Conservation (phyloP, 2,797 vertebrate genomes). For the Phoebastria nigripes region DNA sequence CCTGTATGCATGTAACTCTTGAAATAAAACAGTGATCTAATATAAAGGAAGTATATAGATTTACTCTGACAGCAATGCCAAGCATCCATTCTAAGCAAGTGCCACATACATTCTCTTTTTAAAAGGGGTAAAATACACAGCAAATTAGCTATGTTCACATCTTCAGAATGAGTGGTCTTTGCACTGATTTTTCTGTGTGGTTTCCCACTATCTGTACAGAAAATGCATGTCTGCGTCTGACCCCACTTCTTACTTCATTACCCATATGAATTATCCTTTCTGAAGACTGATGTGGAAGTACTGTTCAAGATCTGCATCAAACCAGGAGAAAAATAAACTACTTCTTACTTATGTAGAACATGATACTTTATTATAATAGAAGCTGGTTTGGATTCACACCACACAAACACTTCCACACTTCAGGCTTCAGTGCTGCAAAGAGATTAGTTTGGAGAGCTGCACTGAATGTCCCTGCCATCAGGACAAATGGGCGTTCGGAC, state of each 20-base stretch:
- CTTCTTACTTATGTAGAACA: not conserved
- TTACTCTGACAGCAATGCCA: slow-evolving; percentile 28
- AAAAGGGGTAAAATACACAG: not conserved
- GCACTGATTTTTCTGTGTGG: not conserved
- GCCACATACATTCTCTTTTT: not conserved
- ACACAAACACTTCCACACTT: not conserved
- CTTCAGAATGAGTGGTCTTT: not conserved
- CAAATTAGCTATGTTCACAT: not conserved
- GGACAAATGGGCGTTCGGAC: not conserved
- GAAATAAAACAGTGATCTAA: slow-evolving; percentile 57
- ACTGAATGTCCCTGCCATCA: not conserved
- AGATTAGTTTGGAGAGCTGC: not conserved
- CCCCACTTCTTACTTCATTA: not conserved
- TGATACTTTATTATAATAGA: not conserved
- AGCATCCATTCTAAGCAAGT: not conserved
- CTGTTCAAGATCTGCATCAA: not conserved
- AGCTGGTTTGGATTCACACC: not conserved
- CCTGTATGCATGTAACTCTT: slow-evolving; percentile 21
- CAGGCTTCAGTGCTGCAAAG: not conserved
- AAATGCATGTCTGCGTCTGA: not conserved
- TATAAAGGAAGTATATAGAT: slow-evolving; percentile 37
- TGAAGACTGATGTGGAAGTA: not conserved
- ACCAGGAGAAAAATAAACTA: not conserved
- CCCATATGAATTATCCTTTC: not conserved
- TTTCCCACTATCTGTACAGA: not conserved